Base-by-base conservation (phyloP, 2,797 vertebrate species). In the Cyclura pinguis region DNA sequence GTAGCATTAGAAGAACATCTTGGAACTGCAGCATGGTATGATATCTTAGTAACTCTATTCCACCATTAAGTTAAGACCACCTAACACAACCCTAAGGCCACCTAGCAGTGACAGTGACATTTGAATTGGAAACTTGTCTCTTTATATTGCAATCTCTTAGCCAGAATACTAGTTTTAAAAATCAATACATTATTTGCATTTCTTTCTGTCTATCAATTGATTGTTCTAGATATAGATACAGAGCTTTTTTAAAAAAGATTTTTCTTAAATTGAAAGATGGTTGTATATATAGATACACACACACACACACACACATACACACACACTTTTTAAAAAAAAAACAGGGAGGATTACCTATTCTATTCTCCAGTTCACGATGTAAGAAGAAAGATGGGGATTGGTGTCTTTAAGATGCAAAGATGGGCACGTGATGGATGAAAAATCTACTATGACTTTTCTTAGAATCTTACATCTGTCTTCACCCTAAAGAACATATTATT, bases 401-500 rank as follows among this genome's bases (percentile, higher is more conserved):
- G 8, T 62, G 27, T 52, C 2, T 50, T 90, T 42, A 57, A 55
- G 13, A 32, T 84, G 57, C 38, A 29, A 78, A 67, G 59, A 38
- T 84, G 73, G 59, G 9, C 47, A 27, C 22, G 2, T 22, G 16
- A 32, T 2, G 10, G 78, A 14, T 42, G 50, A 84, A 69, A n/a
- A 77, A 27, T 35, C 73, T 77, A 4, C 14, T 57, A 35, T 57
- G 20, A 78, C 50, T 69, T 12, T 20, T 91, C 74, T 78, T 69
- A 91, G 77, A 82, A 57, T 20, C 47, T 6, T 84, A 20, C 73
- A 7, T 84, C 20, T 91, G n/a, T 22, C 76, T 47, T 84, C 32
- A 92, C 77, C 77, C 84, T 92, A 16, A 42, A 86, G 27, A 84
- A 76, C 32, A 22, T 1, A 32, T 47, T 6, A 38, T 52, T 80